Conservation (phyloP, 2,113 vertebrate species). For the Anarrhichthys ocellatus region DNA sequence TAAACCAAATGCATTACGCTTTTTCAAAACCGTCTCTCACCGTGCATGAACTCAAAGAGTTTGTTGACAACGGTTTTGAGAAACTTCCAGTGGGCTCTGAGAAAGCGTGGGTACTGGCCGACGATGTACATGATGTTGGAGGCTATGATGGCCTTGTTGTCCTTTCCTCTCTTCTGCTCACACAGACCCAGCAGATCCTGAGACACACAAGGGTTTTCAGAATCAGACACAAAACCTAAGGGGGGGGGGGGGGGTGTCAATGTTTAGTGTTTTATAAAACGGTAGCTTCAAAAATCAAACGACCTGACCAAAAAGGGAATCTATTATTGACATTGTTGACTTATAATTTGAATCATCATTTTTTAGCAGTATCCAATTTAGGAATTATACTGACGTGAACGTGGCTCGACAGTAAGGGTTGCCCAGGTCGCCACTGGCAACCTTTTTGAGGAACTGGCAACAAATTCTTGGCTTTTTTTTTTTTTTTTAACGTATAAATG, state of each 20-base stretch:
- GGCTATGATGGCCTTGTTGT: constrained; percentile 99
- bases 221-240: not conserved
- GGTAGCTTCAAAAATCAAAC: not conserved
- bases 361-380: not conserved
- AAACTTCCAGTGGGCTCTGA: constrained; percentile 99
- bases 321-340: not conserved
- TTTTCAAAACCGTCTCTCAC: constrained; percentile 79
- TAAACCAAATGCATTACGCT: not conserved
- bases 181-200: constrained; percentile 98
- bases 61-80: constrained; percentile 99
- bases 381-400: no score
- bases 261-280: not conserved
- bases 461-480: no score
- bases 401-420: no score
- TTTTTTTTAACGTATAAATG: no score
- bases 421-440: no score
- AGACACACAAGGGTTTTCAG: constrained; percentile 3
- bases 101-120: constrained; percentile 97
- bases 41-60: constrained; percentile 99
- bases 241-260: not conserved
- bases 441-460: no score
- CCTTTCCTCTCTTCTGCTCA: constrained; percentile 98
- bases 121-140: constrained; percentile 99
- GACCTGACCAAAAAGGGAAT: not conserved
- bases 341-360: not conserved